These are phyloP conservation scores for Conops quadrifasciatus DNA, from an alignment of 2,888 invertebrate species.

Conservation along the genomic window DNA sequence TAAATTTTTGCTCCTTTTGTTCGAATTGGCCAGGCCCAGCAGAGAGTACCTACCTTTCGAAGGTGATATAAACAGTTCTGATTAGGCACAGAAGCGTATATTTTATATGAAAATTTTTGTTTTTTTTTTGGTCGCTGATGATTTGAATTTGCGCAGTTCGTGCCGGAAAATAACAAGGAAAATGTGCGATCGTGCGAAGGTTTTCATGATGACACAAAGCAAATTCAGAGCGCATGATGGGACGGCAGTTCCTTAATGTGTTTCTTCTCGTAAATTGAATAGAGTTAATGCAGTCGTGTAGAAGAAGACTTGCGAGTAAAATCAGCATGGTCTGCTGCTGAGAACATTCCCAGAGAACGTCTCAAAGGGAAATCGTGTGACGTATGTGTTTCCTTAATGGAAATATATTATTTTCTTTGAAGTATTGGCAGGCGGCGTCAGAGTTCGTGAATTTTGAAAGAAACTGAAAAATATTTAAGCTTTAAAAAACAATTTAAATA, in stretches of 20 bases:
- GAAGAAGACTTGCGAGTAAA: neutral
- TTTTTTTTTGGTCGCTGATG: constrained; percentile 24
- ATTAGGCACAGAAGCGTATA: constrained; percentile 36
- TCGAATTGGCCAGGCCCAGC: neutral
- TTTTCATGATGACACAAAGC: too few species aligned
- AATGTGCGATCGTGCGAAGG: constrained; percentile 17
- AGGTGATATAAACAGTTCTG: constrained; percentile 40
- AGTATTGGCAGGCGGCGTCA: too few species aligned
- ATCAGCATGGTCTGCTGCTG: neutral
- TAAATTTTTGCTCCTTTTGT: constrained; percentile 38
- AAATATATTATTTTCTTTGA: too few species aligned
- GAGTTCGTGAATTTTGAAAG: too few species aligned
- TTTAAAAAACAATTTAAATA: too few species aligned
- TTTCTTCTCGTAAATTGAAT: neutral
- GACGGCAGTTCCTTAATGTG: neutral
- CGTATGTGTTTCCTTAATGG: too few species aligned
- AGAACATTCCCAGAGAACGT: too few species aligned
- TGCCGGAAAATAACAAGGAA: neutral
- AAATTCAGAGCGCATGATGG: constrained; percentile 6
- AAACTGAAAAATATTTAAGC: too few species aligned
- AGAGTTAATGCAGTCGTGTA: constrained; percentile 1
- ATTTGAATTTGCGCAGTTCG: neutral
- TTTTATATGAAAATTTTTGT: constrained; percentile 15
- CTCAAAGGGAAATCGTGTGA: too few species aligned
- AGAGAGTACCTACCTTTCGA: constrained; percentile 19